Evolutionary conservation across 2,113 vertebrate species (phyloP).

Genomic region (Redunca redunca): DNA sequence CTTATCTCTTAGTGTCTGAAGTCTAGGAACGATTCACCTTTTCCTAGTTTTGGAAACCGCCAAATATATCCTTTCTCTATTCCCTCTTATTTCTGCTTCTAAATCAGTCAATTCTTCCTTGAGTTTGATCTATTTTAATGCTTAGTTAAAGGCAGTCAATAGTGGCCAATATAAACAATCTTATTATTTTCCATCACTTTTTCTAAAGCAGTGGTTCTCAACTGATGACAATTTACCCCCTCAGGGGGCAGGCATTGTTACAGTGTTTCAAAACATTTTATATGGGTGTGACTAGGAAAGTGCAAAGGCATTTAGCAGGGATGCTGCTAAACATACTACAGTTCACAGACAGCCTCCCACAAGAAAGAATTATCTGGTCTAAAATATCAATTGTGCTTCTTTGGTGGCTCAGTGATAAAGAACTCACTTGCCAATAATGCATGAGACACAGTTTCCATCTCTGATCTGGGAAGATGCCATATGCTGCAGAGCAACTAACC

Average conservation of each 20-base stretch:
- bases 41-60: constrained; percentile 12
- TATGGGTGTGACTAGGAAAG: not conserved
- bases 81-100: constrained; percentile 25
- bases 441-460: not conserved
- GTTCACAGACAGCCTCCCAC: not conserved
- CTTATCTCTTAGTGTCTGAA: constrained; percentile 48
- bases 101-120: not conserved
- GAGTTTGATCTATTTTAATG: constrained; percentile 13
- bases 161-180: not conserved
- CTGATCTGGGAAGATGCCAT: not conserved
- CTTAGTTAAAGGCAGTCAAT: not conserved
- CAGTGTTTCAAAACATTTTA: not conserved
- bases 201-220: not conserved
- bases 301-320: not conserved
- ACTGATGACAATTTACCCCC: not conserved
- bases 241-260: not conserved
- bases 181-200: not conserved
- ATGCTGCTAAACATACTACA: not conserved
- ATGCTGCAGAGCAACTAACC: not conserved
- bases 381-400: not conserved
- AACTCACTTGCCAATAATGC: not conserved
- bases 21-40: constrained; percentile 51
- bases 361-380: not conserved
- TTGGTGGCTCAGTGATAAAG: not conserved
- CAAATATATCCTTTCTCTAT: not conserved